phyloP scores from a whole-genome alignment of 2,113 vertebrate species.

The Xenus cinereus region DNA sequence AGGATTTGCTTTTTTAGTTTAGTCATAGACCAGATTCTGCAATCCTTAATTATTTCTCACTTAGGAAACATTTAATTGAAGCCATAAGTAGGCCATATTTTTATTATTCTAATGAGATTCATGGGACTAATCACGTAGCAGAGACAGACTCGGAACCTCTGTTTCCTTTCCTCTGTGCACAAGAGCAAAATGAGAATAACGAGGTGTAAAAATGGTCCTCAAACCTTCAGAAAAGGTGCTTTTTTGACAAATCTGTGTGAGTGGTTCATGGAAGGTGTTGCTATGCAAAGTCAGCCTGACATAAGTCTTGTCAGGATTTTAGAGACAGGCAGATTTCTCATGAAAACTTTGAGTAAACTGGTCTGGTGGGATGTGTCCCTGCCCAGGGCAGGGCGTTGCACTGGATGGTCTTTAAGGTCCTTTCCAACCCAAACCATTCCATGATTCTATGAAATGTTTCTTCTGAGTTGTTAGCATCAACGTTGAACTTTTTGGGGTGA shows the following conservation, averaged over 20 bases:
- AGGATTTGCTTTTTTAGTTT: neutral
- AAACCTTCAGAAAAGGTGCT: neutral
- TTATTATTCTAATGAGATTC: constrained; percentile 34
- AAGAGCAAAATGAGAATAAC: rapidly evolving
- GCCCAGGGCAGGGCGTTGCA: no score
- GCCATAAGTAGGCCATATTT: neutral
- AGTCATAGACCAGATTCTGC: neutral
- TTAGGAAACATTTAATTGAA: neutral
- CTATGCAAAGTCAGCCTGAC: rapidly evolving
- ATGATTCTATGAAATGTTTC: no score
- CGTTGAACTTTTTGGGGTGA: rapidly evolving
- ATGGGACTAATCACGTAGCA: neutral
- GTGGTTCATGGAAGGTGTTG: neutral
- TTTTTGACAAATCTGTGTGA: neutral
- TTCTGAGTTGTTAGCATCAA: neutral
- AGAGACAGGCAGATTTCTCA: neutral
- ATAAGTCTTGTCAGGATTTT: rapidly evolving
- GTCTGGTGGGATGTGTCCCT: no score
- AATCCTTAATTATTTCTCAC: constrained; percentile 5
- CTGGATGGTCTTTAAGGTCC: no score
- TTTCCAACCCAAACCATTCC: no score
- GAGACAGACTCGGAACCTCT: neutral
- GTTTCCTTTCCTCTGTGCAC: neutral
- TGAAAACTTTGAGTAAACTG: no score
- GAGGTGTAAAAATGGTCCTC: rapidly evolving